Evolutionary conservation across 2,113 vertebrate genomes (phyloP), one percentile per base, ranked within the genome.

Genomic region (rat (Rattus norvegicus)): DNA sequence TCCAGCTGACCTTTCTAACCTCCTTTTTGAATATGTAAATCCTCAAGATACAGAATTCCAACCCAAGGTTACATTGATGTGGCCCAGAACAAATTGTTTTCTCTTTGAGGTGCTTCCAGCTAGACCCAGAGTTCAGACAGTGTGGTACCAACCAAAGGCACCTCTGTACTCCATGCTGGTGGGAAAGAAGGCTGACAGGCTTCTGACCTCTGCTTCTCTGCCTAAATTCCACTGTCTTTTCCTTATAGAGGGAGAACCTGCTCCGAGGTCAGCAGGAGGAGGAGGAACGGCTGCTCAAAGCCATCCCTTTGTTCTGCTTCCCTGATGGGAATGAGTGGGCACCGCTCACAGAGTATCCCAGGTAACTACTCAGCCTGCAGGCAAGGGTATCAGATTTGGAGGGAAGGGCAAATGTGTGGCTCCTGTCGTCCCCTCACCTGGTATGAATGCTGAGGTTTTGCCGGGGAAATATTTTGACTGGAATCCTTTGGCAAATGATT

Each of bases 261-360:
- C 98, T 99, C 59, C 99, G 98, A 79, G 99, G 98, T 79, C 99
- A 99, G 95, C 99, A 98, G 95, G 99, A 99, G 97, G 99, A 99
- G 75, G 99, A 99, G 90, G 99, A 99, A 89, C 99, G 99, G 96
- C 98, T 99, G 1, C 97, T 99, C 0, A 98, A 99, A 67, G 99
- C 99, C 24, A 99, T 99, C 92, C 99, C 99, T 1, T 98, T 99
- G 63, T 99, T 99, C 96, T 99, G 99, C 98, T 99, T 99, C 96
- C 99, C 99, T 0, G 99, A 99, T 0, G 99, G 99, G 67, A 99
- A 99, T 79, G 99, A 98, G 98, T 99, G 99, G 99, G 99, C 98
- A 1, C 99, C 99, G 0, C 56, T 99, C 91, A 99, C 99, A 0
- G 99, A 99, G 76, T 99, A 99, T 96, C 98, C 98, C 98, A 99